Base-by-base conservation (phyloP, 1,140 invertebrate species). In the Streblospio benedicti region DNA sequence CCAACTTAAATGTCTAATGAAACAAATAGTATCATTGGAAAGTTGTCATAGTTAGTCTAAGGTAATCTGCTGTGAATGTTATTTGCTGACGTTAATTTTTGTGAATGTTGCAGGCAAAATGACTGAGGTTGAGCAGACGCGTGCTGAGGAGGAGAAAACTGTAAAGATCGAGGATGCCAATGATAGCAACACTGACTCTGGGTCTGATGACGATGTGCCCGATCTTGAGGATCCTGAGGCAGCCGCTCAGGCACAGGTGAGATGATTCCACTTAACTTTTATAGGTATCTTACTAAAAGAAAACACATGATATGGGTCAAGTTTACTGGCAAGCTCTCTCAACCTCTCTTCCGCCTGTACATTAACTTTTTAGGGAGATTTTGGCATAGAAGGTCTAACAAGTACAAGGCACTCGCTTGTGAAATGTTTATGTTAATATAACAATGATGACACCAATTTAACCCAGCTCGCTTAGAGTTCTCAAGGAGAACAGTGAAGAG, bases 201-300 rank as follows among this genome's bases (percentile, higher is more conserved):
- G 47, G 14, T 35, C 18, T 28, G 55, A 57, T 18, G 55, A 57
- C 4, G 43, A 35, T 30, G 35, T 28, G 12, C 55, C 35, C 23
- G 55, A 57, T 44, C 41, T 57, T 25, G 55, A 57, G 18, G 55
- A 57, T 18, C 18, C 30, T 23, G 55, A 57, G 28, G 20, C 55
- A 25, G 55, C 55, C 33, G 55, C 55, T 45, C 55, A 57, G 28
- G 38, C 41, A 20, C 23, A 33, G 14, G 35, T 44, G 41, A 23
- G 23, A 4, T 43, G 47, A 31, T 35, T 57, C 33, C n/a, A 30
- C 12, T 55, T 4, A 16, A 18, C 27, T 55, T n/a, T 3, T 44
- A 6, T 1, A 6, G 16, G 1, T 45, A 6, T 14, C n/a, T 18
- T 55, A 20, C 12, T 1, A 52, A 18, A 16, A 2, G 4, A 33